phyloP scores from a whole-genome alignment of 2,797 vertebrate species.

The Ctenopoma kingsleyae region DNA sequence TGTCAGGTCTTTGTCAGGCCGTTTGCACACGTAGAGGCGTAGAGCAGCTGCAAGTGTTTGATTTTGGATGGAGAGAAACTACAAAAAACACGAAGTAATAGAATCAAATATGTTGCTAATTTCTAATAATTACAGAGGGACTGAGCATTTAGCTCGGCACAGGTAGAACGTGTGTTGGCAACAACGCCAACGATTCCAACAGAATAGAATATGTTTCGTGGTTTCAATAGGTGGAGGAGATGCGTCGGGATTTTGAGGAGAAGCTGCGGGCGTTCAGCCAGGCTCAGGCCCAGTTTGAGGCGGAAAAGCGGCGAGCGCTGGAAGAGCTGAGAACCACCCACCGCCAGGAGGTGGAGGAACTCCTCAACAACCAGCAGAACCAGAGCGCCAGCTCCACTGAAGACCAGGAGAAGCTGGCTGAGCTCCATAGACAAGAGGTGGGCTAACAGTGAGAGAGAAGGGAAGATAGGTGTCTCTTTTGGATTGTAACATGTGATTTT shows the following conservation, averaged over 20 bases:
- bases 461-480: conserved; percentile 23
- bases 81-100: background rate
- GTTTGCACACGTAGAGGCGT: background rate
- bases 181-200: conserved; percentile 4
- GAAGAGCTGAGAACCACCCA: conserved; percentile 91
- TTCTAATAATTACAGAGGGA: conserved; percentile 85
- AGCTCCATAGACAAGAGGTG: conserved; percentile 88
- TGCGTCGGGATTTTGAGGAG: conserved; percentile 96
- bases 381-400: conserved; percentile 89
- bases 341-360: conserved; percentile 92
- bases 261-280: conserved; percentile 92
- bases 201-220: conserved; percentile 63
- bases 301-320: conserved; percentile 91
- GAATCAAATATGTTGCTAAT: background rate
- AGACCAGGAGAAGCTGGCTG: conserved; percentile 92
- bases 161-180: conserved; percentile 81
- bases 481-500: conserved; percentile 14
- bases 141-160: conserved; percentile 86
- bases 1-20: conserved; percentile 11
- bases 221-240: conserved; percentile 92
- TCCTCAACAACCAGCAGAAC: conserved; percentile 92
- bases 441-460: conserved; percentile 41
- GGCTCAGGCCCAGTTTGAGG: conserved; percentile 93
- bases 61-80: conserved; percentile 3
- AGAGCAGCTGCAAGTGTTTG: conserved; percentile 10